Evolutionary conservation across 2,797 vertebrate species (phyloP).

Genomic region (Pseudochaenichthys georgianus): DNA sequence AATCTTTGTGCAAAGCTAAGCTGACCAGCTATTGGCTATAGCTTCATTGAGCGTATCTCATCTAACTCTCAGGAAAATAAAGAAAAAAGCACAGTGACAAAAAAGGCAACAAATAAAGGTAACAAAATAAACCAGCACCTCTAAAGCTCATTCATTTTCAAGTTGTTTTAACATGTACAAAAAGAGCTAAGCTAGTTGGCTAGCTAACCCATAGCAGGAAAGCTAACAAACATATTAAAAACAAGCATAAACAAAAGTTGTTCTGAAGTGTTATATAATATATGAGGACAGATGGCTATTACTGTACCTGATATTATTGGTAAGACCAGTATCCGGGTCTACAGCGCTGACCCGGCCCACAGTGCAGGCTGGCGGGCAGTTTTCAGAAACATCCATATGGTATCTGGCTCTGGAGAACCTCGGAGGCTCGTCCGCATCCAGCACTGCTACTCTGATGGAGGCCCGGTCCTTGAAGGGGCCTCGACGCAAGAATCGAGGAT

Average conservation of each 20-base stretch:
- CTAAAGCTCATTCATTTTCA: neutral
- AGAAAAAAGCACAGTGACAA: neutral
- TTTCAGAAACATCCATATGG: conserved; percentile 89
- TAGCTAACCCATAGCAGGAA: neutral
- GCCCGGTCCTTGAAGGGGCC: conserved; percentile 94
- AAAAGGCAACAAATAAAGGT: neutral
- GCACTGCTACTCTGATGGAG: conserved; percentile 87
- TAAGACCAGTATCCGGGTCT: conserved; percentile 90
- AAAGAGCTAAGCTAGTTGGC: neutral
- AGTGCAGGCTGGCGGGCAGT: conserved; percentile 88
- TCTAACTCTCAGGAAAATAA: neutral
- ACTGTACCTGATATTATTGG: conserved; percentile 89
- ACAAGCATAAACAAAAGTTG: too few relatives aligned
- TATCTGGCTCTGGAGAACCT: conserved; percentile 88
- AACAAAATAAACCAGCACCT: neutral
- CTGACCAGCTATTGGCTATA: neutral
- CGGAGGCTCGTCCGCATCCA: conserved; percentile 92
- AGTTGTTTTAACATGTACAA: neutral
- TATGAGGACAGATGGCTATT: neutral
- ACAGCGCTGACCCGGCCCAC: conserved; percentile 89
- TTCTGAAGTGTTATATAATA: neutral
- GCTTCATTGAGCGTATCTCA: conserved; percentile 14
- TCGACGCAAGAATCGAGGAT: conserved; percentile 90
- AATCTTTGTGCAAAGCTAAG: conserved; percentile 3
- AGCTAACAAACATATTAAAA: neutral